These are phyloP conservation scores for Lagria hirta DNA, from an alignment of 2,888 invertebrate genomes.

Conservation along the genomic window DNA sequence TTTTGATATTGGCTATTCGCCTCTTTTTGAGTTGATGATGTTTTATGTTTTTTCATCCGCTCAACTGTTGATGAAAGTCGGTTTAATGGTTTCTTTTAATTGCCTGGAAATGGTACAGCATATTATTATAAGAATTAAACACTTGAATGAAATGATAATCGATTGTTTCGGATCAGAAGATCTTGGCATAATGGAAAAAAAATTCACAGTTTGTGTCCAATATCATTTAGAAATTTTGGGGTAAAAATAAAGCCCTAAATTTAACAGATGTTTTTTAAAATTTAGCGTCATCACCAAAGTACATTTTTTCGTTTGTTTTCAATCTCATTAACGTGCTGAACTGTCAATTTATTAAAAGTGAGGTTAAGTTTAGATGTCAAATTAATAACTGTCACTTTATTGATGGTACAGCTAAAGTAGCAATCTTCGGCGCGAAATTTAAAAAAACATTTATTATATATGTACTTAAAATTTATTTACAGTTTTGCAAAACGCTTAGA, in stretches of 20 bases:
- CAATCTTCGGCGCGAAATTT: too few species aligned
- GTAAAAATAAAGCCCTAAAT: too few species aligned
- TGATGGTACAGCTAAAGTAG: too few species aligned
- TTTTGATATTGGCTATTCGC: constrained; percentile 6
- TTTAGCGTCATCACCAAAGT: too few species aligned
- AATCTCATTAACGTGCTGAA: too few species aligned
- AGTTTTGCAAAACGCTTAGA: constrained; percentile 12
- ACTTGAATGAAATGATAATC: constrained; percentile 14
- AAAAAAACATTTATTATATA: too few species aligned
- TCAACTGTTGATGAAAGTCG: constrained; percentile 7
- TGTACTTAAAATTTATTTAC: too few species aligned
- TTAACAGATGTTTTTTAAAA: not conserved
- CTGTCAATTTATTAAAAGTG: too few species aligned
- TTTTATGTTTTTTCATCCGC: constrained; percentile 5
- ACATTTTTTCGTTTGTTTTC: too few species aligned
- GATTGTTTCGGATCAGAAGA: constrained; percentile 10
- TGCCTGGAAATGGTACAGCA: constrained; percentile 11
- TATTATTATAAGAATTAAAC: constrained; percentile 11
- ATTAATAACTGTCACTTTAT: too few species aligned
- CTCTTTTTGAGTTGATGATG: constrained; percentile 1
- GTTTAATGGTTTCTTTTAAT: constrained; percentile 7
- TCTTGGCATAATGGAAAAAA: not conserved
- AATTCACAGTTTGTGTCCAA: constrained; percentile 6
- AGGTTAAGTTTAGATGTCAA: too few species aligned
- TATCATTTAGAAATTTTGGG: constrained; percentile 13